phyloP scores from a whole-genome alignment of 1,140 invertebrate genomes.

The Drosophila sturtevanti region DNA sequence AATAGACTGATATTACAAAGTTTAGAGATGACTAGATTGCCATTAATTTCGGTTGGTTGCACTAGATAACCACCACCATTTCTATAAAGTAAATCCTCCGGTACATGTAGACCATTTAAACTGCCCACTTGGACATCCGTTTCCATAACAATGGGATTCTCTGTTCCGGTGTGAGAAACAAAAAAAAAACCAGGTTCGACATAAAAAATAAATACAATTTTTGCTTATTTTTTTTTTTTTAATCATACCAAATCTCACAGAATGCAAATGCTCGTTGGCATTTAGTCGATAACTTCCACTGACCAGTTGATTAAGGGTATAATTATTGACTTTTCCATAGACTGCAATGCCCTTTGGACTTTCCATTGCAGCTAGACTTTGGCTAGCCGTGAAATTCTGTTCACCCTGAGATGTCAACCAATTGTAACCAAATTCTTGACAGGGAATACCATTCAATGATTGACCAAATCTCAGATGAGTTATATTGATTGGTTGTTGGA shows the following conservation, averaged over 20 bases:
- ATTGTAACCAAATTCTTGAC: conserved; percentile 49
- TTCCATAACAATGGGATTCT: conserved; percentile 70
- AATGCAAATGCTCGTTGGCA: conserved; percentile 67
- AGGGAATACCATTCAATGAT: conserved; percentile 66
- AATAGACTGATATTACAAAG: conserved; percentile 45
- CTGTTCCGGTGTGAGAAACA: conserved; percentile 22
- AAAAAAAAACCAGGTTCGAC: too few relatives aligned
- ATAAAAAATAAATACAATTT: too few relatives aligned
- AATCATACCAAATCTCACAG: conserved; percentile 79
- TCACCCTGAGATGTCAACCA: conserved; percentile 61
- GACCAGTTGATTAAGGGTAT: conserved; percentile 70
- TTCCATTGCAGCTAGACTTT: conserved; percentile 55
- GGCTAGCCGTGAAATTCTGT: conserved; percentile 66
- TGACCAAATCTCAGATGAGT: conserved; percentile 52
- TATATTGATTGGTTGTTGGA: conserved; percentile 71
- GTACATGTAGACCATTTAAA: conserved; percentile 62
- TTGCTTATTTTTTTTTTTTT: background rate
- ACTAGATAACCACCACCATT: conserved; percentile 18
- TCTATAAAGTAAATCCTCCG: conserved; percentile 60
- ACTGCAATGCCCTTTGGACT: conserved; percentile 57
- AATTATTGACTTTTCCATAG: conserved; percentile 74
- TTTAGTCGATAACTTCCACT: conserved; percentile 81
- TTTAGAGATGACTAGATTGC: conserved; percentile 24
- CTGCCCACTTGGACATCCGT: conserved; percentile 41
- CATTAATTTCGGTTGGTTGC: conserved; percentile 30